Evolutionary conservation across 1,140 invertebrate genomes (phyloP).

Genomic region (Saccostrea cuccullata): DNA sequence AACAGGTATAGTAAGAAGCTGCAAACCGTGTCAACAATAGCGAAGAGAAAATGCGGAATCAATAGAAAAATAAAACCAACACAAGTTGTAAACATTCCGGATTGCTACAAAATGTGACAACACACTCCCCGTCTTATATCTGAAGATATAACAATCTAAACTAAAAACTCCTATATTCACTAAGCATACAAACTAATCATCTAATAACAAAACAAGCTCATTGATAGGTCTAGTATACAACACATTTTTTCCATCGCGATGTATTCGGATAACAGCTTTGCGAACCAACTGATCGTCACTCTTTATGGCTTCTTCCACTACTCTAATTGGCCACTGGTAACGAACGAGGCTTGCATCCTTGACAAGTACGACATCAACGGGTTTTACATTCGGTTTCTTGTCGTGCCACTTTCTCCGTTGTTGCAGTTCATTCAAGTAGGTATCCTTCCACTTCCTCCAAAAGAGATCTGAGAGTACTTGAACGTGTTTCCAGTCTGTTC

Average conservation of each 20-base stretch:
- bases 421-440: constrained; percentile 57
- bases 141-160: background rate
- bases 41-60: too few species aligned
- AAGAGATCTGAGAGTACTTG: constrained; percentile 56
- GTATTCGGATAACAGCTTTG: constrained; percentile 42
- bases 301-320: constrained; percentile 44
- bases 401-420: constrained; percentile 48
- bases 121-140: background rate
- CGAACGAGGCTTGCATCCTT: constrained; percentile 41
- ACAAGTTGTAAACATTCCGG: too few species aligned
- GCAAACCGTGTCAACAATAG: too few species aligned
- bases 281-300: constrained; percentile 51
- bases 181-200: background rate
- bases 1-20: too few species aligned
- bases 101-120: too few species aligned
- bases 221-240: constrained; percentile 45
- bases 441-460: constrained; percentile 53
- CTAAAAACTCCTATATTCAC: too few species aligned
- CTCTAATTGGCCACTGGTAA: constrained; percentile 55
- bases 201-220: constrained; percentile 45
- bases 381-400: constrained; percentile 38
- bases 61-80: too few species aligned
- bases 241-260: constrained; percentile 24
- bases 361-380: constrained; percentile 53
- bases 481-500: constrained; percentile 47